Conservation (phyloP, 2,797 vertebrate genomes). For the Enteromius paludinosus region DNA sequence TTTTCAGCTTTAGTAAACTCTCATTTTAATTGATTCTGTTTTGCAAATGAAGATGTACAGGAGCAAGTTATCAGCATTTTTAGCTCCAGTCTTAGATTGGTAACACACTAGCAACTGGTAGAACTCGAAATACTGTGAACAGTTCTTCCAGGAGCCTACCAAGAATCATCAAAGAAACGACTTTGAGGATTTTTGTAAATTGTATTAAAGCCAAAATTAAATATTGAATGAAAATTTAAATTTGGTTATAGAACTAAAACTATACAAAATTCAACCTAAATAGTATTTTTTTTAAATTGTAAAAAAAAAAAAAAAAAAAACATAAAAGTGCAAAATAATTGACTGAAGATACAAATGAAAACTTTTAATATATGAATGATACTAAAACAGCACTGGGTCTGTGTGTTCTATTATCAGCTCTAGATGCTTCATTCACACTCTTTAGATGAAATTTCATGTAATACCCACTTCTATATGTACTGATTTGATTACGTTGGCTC, state of each 20-base stretch:
- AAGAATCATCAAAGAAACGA: background rate
- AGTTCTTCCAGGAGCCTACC: background rate
- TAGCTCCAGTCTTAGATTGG: background rate
- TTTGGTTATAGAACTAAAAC: background rate
- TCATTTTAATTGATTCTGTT: background rate
- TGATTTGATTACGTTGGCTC: background rate
- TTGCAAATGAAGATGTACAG: background rate
- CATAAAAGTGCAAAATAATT: background rate
- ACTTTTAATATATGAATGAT: background rate
- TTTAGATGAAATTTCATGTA: conserved; percentile 6
- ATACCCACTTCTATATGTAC: background rate
- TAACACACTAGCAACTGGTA: background rate
- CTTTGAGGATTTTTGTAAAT: background rate
- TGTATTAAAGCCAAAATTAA: background rate
- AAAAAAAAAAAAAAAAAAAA: background rate
- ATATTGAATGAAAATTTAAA: background rate
- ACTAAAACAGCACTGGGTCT: background rate
- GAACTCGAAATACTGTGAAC: background rate
- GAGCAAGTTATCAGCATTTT: background rate
- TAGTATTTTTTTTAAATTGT: background rate
- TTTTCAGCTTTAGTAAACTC: conserved; percentile 1
- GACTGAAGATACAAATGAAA: background rate
- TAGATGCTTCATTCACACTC: conserved; percentile 15
- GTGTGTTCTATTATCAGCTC: background rate
- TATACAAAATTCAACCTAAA: background rate